A percentile compares a stretch with the other conserved stretches of the same genome.
Conservation (phyloP, 2,113 vertebrate genomes). For the Cacatua alba region DNA sequence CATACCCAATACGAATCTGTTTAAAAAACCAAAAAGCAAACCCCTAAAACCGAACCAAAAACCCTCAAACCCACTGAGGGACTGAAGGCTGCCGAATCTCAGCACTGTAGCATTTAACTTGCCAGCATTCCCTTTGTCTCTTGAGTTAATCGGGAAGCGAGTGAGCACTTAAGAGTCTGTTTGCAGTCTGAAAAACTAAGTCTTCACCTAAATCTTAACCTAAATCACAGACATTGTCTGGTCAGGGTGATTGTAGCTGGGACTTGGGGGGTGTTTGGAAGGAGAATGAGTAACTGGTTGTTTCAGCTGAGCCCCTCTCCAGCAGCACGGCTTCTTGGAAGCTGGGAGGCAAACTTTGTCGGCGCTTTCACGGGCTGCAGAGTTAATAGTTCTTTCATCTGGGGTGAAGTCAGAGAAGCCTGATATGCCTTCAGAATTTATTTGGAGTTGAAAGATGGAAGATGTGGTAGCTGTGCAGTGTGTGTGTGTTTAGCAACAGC, state of each 20-base stretch:
- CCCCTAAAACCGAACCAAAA: neutral
- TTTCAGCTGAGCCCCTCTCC: neutral
- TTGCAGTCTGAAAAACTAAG: neutral
- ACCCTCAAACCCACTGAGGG: accelerated
- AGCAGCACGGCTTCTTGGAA: neutral
- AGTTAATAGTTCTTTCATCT: conserved; percentile 14
- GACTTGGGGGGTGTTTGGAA: neutral
- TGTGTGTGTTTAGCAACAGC: neutral
- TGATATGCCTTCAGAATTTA: neutral
- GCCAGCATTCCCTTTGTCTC: neutral
- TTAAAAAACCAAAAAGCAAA: neutral
- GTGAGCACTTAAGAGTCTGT: neutral
- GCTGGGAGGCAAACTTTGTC: neutral
- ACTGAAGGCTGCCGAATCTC: neutral
- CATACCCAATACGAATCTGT: neutral
- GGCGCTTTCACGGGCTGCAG: conserved; percentile 12
- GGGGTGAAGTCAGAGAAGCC: neutral
- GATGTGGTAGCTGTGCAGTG: neutral
- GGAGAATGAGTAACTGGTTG: neutral
- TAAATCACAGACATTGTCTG: neutral
- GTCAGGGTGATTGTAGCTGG: neutral
- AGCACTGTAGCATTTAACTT: neutral
- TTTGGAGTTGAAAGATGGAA: conserved; percentile 4
- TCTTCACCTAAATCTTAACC: neutral
- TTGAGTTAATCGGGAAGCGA: neutral